Evolutionary conservation across 2,888 invertebrate genomes (phyloP).

Genomic region (Drosophila diplacantha): DNA sequence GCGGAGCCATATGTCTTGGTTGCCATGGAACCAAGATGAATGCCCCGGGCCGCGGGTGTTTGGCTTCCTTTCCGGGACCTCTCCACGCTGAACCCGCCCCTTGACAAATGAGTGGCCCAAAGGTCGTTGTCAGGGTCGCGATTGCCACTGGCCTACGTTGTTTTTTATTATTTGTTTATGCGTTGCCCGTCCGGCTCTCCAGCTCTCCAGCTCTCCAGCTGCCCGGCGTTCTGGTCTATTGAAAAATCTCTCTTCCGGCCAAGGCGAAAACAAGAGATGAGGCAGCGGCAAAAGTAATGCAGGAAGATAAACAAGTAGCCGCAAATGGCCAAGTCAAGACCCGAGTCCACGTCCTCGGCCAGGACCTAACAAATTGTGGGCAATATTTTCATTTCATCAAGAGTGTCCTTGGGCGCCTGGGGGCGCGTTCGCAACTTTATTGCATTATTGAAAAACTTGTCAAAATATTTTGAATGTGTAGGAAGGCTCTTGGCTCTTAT

Average conservation of each 20-base stretch:
- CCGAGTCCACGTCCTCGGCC: conserved; percentile 45
- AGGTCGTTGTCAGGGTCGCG: conserved; percentile 72
- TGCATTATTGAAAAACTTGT: conserved; percentile 74
- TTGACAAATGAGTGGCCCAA: conserved; percentile 68
- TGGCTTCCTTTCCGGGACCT: conserved; percentile 37
- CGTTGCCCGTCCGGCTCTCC: conserved; percentile 50
- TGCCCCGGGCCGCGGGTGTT: conserved; percentile 33
- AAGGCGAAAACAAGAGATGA: conserved; percentile 19
- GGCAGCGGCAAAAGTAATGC: conserved; percentile 20
- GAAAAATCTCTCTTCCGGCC: conserved; percentile 46
- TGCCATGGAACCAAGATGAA: conserved; percentile 31
- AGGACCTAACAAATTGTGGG: conserved; percentile 69
- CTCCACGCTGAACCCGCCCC: conserved; percentile 24
- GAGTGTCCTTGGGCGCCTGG: conserved; percentile 55
- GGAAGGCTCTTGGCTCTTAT: conserved; percentile 64
- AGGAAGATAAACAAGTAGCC: conserved; percentile 68
- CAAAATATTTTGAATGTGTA: conserved; percentile 71
- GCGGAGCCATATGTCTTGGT: conserved; percentile 50
- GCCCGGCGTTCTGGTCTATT: conserved; percentile 61
- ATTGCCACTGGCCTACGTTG: conserved; percentile 27
- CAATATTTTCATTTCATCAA: conserved; percentile 72
- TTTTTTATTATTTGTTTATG: conserved; percentile 70
- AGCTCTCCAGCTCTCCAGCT: conserved; percentile 16
- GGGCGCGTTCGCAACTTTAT: conserved; percentile 61
- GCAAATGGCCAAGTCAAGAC: conserved; percentile 53